Evolutionary conservation across 2,888 invertebrate genomes (phyloP).

Genomic region (Orthosia cruda): DNA sequence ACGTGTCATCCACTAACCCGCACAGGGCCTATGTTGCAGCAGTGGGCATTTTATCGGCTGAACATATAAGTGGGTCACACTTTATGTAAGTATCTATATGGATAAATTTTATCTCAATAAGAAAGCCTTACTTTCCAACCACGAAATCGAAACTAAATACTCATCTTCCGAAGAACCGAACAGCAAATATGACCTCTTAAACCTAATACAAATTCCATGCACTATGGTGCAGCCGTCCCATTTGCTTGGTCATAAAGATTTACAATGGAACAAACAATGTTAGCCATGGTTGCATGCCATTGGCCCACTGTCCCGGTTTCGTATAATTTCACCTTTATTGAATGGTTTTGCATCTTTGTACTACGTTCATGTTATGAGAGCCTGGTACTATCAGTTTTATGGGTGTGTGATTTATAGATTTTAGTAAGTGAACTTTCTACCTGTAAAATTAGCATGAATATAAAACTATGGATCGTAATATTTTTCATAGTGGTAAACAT

Average conservation of each 20-base stretch:
- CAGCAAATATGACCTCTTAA: conserved; percentile 56
- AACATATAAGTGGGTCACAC: not conserved
- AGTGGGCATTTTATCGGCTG: not conserved
- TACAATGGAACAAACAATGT: conserved; percentile 66
- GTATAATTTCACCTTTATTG: conserved; percentile 65
- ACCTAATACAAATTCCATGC: conserved; percentile 43
- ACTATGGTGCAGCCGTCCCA: conserved; percentile 47
- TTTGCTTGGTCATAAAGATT: conserved; percentile 56
- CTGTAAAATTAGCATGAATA: not conserved
- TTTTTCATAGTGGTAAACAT: not conserved
- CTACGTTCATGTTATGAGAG: conserved; percentile 39
- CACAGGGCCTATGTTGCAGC: too few species aligned
- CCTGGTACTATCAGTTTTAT: conserved; percentile 42
- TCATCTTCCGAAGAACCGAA: conserved; percentile 27
- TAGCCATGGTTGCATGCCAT: conserved; percentile 57
- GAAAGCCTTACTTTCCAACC: conserved; percentile 2
- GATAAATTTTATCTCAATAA: not conserved
- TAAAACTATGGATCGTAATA: not conserved
- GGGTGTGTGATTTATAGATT: conserved; percentile 28
- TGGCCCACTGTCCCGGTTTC: conserved; percentile 55
- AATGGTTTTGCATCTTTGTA: conserved; percentile 57
- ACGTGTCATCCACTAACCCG: too few species aligned
- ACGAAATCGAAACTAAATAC: conserved; percentile 20
- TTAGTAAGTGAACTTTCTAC: conserved; percentile 29
- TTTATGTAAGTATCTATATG: not conserved